Conservation (phyloP, 1,140 invertebrate species). For the Drosophila littoralis region DNA sequence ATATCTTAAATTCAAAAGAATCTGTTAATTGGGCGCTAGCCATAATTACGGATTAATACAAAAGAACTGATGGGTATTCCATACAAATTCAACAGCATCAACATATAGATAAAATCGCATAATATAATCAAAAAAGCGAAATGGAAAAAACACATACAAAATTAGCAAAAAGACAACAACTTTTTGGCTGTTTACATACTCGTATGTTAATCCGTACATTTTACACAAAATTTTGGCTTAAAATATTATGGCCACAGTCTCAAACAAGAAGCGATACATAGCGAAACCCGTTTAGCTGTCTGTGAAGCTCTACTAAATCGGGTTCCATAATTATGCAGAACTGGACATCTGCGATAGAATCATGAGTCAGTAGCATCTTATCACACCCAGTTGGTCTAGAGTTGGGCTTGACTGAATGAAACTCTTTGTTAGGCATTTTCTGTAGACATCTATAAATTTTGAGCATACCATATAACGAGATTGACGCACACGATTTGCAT, state of each 20-base stretch:
- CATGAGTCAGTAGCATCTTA: constrained; percentile 19
- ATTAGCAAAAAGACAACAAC: constrained; percentile 6
- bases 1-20: too few species aligned
- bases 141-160: background rate
- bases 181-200: constrained; percentile 9
- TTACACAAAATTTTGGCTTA: constrained; percentile 6
- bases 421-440: constrained; percentile 14
- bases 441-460: constrained; percentile 12
- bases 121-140: constrained; percentile 22
- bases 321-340: constrained; percentile 14
- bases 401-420: constrained; percentile 7
- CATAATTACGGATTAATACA: background rate
- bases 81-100: background rate
- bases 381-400: background rate
- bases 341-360: background rate
- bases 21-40: too few species aligned
- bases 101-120: constrained; percentile 16
- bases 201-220: constrained; percentile 2
- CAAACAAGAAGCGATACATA: constrained; percentile 12
- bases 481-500: constrained; percentile 27
- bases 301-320: background rate
- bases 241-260: constrained; percentile 24
- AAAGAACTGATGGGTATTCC: background rate
- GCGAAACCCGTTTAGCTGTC: constrained; percentile 25
- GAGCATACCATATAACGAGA: background rate